These are phyloP conservation scores for Acyrthosiphon pisum DNA, from an alignment of 1,140 invertebrate genomes.

Conservation along the genomic window DNA sequence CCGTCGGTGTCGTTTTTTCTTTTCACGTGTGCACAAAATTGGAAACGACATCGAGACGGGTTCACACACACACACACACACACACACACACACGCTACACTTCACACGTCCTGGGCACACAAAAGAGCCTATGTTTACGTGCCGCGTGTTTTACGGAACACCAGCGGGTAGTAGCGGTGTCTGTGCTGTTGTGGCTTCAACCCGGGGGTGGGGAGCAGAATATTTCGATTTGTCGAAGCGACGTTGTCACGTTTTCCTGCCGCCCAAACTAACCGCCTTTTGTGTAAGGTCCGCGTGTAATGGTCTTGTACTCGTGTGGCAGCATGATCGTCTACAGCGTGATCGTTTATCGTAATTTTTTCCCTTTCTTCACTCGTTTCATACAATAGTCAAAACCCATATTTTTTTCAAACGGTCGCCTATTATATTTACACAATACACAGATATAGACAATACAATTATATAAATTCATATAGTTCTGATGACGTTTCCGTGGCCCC, in stretches of 20 bases:
- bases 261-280: background rate
- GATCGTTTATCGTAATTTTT: background rate
- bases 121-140: background rate
- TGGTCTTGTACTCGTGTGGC: background rate
- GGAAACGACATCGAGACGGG: background rate
- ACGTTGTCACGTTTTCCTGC: constrained; percentile 47
- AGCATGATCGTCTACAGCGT: background rate
- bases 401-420: too few relatives aligned
- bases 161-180: background rate
- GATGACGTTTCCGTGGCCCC: too few relatives aligned
- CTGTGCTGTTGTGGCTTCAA: background rate
- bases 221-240: constrained; percentile 47
- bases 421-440: too few relatives aligned
- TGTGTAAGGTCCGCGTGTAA: background rate
- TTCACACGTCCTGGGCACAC: background rate
- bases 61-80: background rate
- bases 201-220: background rate
- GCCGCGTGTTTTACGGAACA: too few relatives aligned
- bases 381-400: background rate
- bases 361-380: background rate
- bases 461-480: too few relatives aligned
- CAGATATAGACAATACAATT: too few relatives aligned
- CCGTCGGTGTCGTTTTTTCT: background rate
- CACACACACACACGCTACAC: too few relatives aligned
- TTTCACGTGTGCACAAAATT: background rate